Conservation (phyloP, 1,140 invertebrate genomes). For the Maconellicoccus hirsutus region DNA sequence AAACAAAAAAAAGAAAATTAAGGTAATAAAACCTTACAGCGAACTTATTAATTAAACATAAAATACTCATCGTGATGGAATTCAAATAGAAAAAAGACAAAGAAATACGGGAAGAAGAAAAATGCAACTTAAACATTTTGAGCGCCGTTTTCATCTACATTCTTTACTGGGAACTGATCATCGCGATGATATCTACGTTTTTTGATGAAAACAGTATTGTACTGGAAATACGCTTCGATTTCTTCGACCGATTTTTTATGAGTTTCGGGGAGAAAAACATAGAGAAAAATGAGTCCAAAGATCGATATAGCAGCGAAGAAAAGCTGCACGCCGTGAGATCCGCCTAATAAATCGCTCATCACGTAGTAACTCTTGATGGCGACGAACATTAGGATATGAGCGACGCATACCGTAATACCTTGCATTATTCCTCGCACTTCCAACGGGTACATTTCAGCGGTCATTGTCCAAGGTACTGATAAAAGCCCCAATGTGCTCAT, state of each 20-base stretch:
- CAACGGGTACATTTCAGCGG: conserved; percentile 45
- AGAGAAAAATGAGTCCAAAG: conserved; percentile 44
- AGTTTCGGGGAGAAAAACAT: conserved; percentile 55
- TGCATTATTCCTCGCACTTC: conserved; percentile 46
- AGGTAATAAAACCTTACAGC: no score
- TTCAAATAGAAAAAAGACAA: no score
- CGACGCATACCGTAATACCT: conserved; percentile 37
- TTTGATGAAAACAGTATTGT: conserved; percentile 34
- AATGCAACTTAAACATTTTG: not conserved
- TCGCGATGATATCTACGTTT: not conserved
- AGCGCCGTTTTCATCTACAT: not conserved
- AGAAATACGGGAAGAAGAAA: no score
- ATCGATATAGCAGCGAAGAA: conserved; percentile 54
- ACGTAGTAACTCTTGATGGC: conserved; percentile 40
- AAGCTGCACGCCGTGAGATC: conserved; percentile 49
- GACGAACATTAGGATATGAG: conserved; percentile 43
- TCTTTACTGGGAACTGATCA: conserved; percentile 5
- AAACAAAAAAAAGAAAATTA: no score
- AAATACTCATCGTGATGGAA: no score
- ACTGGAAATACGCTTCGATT: conserved; percentile 49
- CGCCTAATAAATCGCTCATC: conserved; percentile 36
- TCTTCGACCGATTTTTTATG: conserved; percentile 53
- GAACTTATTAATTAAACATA: no score
- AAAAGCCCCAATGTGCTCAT: conserved; percentile 45
- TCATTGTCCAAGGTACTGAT: conserved; percentile 49